Base-by-base conservation (phyloP, 1,140 invertebrate species). In the Ceratitis capitata region DNA sequence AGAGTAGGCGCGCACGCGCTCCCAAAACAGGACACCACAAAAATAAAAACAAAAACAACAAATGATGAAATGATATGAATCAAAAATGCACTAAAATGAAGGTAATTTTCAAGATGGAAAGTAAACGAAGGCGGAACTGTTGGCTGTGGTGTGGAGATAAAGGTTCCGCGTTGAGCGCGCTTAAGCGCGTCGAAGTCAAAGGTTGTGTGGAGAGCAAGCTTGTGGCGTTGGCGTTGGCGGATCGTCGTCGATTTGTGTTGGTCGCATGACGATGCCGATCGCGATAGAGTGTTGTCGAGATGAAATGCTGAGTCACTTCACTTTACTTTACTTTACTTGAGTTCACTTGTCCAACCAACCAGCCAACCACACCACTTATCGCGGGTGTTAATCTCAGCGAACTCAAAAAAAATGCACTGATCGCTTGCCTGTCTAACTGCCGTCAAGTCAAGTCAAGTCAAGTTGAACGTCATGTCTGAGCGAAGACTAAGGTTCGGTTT, bases 1-100 rank as follows among this genome's bases (percentile, higher is more conserved):
- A 7, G 69, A 78, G 69, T 78, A 78, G 69, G 69, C 69, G 69
- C 69, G 69, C 69, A 78, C 69, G 69, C 69, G 39, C 69, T 78
- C 23, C n/a, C n/a, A n/a, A n/a, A n/a, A n/a, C n/a, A n/a, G n/a
- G n/a, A n/a, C n/a, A n/a, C n/a, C n/a, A n/a, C n/a, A n/a, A 78
- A 78, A 45, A 78, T 45, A 78, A 23, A n/a, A 35, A 78, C 39
- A 78, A 78, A 6, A 78, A n/a, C 32, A 42, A 45, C n/a, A 35
- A 26, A 47, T 7, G 39, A 78, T 12, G 39, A 26, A 78, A 42
- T 26, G 69, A 78, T 78, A 78, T 78, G 69, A 78, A 78, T 78
- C 69, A 78, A 78, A 61, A 69, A 39, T 78, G 39, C 69, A 78
- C 69, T 47, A 45, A 78, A 78, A 47, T 78, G 42, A 78, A 78